Evolutionary conservation across 2,888 invertebrate genomes (phyloP).

Genomic region (Ochropleura leucogaster): DNA sequence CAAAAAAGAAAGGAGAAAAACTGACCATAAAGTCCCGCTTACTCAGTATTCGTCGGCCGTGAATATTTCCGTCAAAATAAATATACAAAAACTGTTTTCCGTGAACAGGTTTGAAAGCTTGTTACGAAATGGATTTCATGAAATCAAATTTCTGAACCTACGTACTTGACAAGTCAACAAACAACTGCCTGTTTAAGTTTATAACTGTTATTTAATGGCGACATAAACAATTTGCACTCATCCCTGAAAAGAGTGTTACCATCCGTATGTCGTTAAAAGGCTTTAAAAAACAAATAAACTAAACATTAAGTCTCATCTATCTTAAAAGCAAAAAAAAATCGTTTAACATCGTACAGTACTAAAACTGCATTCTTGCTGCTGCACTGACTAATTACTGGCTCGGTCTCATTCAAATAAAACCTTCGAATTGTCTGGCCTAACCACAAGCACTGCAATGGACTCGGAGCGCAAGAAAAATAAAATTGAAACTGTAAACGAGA

Average conservation of each 20-base stretch:
- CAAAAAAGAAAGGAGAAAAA: conserved; percentile 28
- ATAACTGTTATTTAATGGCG: conserved; percentile 17
- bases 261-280: conserved; percentile 1
- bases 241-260: background rate
- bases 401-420: conserved; percentile 60
- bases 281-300: conserved; percentile 18
- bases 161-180: conserved; percentile 53
- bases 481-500: conserved; percentile 44
- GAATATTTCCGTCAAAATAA: conserved; percentile 62
- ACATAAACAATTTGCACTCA: conserved; percentile 17
- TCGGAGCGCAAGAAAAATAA: conserved; percentile 49
- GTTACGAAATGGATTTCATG: conserved; percentile 80
- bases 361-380: conserved; percentile 44
- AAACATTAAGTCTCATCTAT: background rate
- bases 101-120: conserved; percentile 69
- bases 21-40: conserved; percentile 40
- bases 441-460: conserved; percentile 56
- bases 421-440: conserved; percentile 52
- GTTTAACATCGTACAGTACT: conserved; percentile 21
- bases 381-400: conserved; percentile 56
- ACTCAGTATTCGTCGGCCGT: conserved; percentile 55
- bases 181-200: conserved; percentile 35
- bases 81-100: conserved; percentile 54
- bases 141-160: conserved; percentile 74
- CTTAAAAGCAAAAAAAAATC: conserved; percentile 22